phyloP scores from a whole-genome alignment of 2,888 invertebrate genomes.

The Teleogryllus oceanicus region DNA sequence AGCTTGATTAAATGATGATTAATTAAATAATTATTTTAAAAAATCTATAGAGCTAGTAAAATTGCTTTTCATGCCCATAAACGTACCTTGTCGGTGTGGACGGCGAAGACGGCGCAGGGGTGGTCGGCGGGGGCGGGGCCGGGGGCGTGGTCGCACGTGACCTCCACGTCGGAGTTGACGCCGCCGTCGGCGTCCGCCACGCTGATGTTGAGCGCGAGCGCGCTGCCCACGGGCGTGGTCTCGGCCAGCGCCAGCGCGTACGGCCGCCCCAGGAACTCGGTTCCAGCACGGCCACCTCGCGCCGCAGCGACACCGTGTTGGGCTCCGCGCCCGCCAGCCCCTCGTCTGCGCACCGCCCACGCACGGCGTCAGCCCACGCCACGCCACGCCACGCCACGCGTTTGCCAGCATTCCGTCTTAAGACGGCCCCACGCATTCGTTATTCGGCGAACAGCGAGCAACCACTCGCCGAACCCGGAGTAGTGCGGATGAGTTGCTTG shows the following conservation, averaged over 20 bases:
- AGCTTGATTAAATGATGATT: too few relatives aligned
- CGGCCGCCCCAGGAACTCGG: slow-evolving; percentile 68
- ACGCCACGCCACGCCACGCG: too few relatives aligned
- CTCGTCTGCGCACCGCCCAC: slow-evolving; percentile 55
- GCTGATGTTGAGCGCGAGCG: slow-evolving; percentile 60
- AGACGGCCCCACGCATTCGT: too few relatives aligned
- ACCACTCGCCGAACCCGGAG: too few relatives aligned
- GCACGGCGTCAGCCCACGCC: too few relatives aligned
- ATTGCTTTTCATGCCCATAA: too few relatives aligned
- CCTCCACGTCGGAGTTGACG: slow-evolving; percentile 64
- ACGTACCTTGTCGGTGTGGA: slow-evolving; percentile 61
- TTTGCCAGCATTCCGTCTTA: too few relatives aligned
- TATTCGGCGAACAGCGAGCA: too few relatives aligned
- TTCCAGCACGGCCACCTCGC: slow-evolving; percentile 76
- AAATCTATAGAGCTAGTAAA: too few relatives aligned
- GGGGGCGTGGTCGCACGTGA: slow-evolving; percentile 59
- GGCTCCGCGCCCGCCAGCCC: slow-evolving; percentile 67
- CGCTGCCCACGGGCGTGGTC: slow-evolving; percentile 60
- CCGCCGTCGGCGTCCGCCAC: slow-evolving; percentile 72
- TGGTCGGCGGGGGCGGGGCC: slow-evolving; percentile 56
- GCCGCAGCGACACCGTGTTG: slow-evolving; percentile 71
- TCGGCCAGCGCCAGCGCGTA: slow-evolving; percentile 67
- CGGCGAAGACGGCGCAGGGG: slow-evolving; percentile 66
- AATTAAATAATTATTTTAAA: too few relatives aligned
- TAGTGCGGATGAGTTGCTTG: too few relatives aligned